These are phyloP conservation scores for Meganola albula DNA, from an alignment of 2,888 invertebrate genomes.

Conservation along the genomic window DNA sequence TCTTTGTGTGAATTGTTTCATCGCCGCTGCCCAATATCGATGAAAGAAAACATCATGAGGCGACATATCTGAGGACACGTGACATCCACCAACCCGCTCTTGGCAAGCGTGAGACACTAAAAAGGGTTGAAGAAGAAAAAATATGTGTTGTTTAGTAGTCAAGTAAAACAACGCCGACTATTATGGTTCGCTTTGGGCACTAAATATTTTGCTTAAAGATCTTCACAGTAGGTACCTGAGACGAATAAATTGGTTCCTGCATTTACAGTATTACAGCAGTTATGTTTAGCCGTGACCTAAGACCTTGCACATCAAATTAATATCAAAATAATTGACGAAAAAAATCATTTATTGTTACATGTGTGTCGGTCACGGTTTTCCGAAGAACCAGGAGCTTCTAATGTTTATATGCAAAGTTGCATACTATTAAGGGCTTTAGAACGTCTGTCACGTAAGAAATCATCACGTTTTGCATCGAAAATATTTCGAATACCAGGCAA, in stretches of 20 bases:
- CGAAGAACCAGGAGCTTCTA: neutral
- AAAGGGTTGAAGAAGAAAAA: too few relatives aligned
- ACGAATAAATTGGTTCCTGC: slow-evolving; percentile 48
- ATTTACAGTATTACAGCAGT: slow-evolving; percentile 37
- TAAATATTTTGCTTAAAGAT: too few relatives aligned
- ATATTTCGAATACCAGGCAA: neutral
- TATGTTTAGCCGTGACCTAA: slow-evolving; percentile 54
- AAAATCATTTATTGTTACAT: slow-evolving; percentile 13
- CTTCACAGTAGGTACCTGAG: too few relatives aligned
- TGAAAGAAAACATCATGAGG: too few relatives aligned
- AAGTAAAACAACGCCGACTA: too few relatives aligned
- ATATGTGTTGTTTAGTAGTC: too few relatives aligned
- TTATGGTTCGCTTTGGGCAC: too few relatives aligned
- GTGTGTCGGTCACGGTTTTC: slow-evolving; percentile 19
- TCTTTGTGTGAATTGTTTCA: too few relatives aligned
- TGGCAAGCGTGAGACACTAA: too few relatives aligned
- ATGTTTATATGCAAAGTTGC: slow-evolving; percentile 1
- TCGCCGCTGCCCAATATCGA: too few relatives aligned
- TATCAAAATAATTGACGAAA: slow-evolving; percentile 35
- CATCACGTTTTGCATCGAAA: neutral
- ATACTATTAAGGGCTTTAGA: slow-evolving; percentile 15
- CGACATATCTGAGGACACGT: too few relatives aligned
- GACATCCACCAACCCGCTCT: too few relatives aligned
- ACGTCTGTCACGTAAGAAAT: slow-evolving; percentile 6
- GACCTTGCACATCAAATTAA: slow-evolving; percentile 44